Evolutionary conservation across 2,113 vertebrate species (phyloP).

Genomic region (Sceloporus undulatus): DNA sequence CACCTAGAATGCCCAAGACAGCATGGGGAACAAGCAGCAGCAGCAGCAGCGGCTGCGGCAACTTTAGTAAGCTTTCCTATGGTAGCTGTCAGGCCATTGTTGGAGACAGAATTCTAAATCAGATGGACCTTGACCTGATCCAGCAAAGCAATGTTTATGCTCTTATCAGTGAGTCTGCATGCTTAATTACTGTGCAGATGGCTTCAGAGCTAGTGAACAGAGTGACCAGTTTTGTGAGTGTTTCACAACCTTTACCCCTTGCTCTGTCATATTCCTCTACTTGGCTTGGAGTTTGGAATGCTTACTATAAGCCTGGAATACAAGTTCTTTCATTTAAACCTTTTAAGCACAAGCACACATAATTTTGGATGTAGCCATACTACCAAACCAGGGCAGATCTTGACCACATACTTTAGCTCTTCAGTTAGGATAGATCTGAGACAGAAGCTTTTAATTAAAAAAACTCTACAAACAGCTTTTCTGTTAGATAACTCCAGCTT

Average conservation of each 20-base stretch:
- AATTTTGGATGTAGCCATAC: too few species aligned
- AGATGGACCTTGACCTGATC: constrained; percentile 22
- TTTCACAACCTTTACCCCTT: constrained; percentile 22
- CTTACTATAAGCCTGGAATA: background rate
- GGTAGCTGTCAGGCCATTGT: background rate
- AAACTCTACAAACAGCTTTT: too few species aligned
- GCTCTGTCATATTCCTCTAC: background rate
- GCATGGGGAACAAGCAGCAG: too few species aligned
- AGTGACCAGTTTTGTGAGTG: background rate
- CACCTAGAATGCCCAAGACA: too few species aligned
- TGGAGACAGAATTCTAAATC: background rate
- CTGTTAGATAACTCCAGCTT: too few species aligned
- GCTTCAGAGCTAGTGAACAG: background rate
- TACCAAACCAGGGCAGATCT: too few species aligned
- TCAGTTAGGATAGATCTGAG: too few species aligned
- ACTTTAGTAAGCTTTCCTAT: background rate
- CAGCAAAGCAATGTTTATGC: constrained; percentile 15
- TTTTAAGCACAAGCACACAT: too few species aligned
- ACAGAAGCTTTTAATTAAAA: too few species aligned
- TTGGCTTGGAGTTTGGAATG: constrained; percentile 10
- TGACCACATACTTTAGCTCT: too few species aligned
- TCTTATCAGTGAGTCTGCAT: background rate
- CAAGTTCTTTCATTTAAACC: background rate
- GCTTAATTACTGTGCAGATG: constrained; percentile 23
- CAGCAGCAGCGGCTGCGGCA: too few species aligned